phyloP scores from a whole-genome alignment of 2,113 vertebrate species.

The Neomonachus schauinslandi region DNA sequence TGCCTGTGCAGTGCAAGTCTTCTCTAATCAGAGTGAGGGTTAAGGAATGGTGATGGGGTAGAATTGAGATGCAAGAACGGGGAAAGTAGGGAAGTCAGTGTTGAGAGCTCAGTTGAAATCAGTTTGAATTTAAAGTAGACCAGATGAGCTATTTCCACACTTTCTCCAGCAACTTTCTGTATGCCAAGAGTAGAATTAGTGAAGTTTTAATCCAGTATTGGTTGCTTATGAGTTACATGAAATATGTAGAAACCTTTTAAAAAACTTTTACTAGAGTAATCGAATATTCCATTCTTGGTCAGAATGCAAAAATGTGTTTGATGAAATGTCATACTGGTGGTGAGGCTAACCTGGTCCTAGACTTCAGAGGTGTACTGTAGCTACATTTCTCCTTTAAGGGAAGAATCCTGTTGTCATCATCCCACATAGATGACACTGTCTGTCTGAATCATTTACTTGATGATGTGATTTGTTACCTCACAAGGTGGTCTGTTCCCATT shows the following conservation, averaged over 20 bases:
- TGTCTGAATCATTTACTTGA: not conserved
- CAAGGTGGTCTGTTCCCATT: constrained; percentile 22
- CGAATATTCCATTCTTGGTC: not conserved
- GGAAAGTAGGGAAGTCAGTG: not conserved
- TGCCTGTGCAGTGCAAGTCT: not conserved
- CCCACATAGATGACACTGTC: not conserved
- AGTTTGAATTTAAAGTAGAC: not conserved
- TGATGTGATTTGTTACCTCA: not conserved
- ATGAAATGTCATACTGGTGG: not conserved
- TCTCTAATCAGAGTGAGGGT: not conserved
- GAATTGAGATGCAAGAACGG: not conserved
- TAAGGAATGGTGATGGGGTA: not conserved
- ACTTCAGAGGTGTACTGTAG: not conserved
- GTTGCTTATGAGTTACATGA: constrained; percentile 1
- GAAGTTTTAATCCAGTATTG: not conserved
- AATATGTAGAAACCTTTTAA: not conserved
- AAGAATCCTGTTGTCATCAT: not conserved
- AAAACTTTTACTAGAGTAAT: not conserved
- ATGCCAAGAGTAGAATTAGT: not conserved
- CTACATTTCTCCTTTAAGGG: not conserved
- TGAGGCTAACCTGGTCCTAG: not conserved
- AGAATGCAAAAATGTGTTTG: constrained; percentile 14
- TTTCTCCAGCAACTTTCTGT: not conserved
- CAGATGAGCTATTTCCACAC: not conserved
- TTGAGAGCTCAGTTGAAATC: not conserved